Evolutionary conservation across 2,888 invertebrate species (phyloP).

Genomic region (Cylloceria caligata): DNA sequence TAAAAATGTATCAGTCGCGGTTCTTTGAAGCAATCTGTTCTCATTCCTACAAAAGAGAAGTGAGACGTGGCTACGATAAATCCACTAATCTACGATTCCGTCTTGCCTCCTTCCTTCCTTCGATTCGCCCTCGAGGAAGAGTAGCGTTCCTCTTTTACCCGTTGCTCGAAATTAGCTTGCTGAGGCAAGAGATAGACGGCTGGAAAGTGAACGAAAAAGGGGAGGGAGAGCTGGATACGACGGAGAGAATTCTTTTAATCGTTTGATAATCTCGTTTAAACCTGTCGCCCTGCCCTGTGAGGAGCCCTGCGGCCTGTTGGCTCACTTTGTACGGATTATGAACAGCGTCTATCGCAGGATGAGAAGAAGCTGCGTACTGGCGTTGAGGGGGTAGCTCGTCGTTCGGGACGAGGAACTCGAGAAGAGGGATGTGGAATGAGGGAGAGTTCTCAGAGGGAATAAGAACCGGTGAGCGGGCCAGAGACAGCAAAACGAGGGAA

Average conservation of each 20-base stretch:
- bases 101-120: constrained; percentile 62
- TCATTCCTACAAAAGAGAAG: constrained; percentile 54
- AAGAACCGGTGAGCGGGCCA: constrained; percentile 19
- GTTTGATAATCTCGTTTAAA: constrained; percentile 83
- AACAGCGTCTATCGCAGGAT: constrained; percentile 71
- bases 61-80: constrained; percentile 20
- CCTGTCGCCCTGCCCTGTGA: constrained; percentile 73
- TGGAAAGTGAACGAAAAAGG: constrained; percentile 36
- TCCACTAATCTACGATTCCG: constrained; percentile 63
- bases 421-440: constrained; percentile 51
- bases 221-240: constrained; percentile 51
- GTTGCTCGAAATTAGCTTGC: not conserved
- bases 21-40: constrained; percentile 81
- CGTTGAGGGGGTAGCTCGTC: constrained; percentile 68
- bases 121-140: constrained; percentile 48
- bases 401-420: constrained; percentile 36
- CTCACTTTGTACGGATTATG: constrained; percentile 78
- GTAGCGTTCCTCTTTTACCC: constrained; percentile 48
- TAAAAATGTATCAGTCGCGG: constrained; percentile 84
- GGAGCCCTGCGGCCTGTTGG: constrained; percentile 72
- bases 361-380: constrained; percentile 36
- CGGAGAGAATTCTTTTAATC: constrained; percentile 81
- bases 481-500: constrained; percentile 26
- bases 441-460: constrained; percentile 51
- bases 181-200: not conserved